Conservation (phyloP, 2,888 invertebrate genomes). For the Drepanosiphum platanoidis region DNA sequence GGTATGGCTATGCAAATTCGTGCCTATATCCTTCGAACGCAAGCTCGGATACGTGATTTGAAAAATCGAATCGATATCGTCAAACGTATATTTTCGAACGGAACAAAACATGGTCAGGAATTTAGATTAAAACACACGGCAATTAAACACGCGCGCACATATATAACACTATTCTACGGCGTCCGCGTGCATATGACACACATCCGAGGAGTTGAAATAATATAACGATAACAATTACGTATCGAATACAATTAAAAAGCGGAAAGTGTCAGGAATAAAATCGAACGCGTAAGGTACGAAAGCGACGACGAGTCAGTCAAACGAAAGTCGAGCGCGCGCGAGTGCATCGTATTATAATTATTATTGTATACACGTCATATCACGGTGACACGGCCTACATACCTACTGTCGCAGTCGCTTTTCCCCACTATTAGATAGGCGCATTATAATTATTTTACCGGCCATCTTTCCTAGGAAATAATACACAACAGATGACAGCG, state of each 20-base stretch:
- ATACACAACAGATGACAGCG: too few species aligned
- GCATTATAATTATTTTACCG: too few species aligned
- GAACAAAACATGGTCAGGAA: background rate
- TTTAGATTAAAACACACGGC: background rate
- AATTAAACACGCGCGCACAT: background rate
- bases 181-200: background rate
- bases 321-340: background rate
- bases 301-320: background rate
- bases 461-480: too few species aligned
- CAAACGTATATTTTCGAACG: background rate
- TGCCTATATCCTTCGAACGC: too few species aligned
- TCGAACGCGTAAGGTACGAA: background rate
- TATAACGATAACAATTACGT: background rate
- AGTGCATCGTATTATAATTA: background rate
- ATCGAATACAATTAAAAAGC: background rate
- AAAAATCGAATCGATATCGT: too few species aligned
- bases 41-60: too few species aligned
- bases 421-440: background rate
- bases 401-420: background rate
- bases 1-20: too few species aligned
- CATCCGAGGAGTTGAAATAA: background rate
- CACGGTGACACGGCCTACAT: constrained; percentile 4
- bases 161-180: too few species aligned
- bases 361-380: background rate
- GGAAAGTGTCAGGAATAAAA: background rate